Conservation (phyloP, 2,797 vertebrate genomes). For the Xenopus petersii region DNA sequence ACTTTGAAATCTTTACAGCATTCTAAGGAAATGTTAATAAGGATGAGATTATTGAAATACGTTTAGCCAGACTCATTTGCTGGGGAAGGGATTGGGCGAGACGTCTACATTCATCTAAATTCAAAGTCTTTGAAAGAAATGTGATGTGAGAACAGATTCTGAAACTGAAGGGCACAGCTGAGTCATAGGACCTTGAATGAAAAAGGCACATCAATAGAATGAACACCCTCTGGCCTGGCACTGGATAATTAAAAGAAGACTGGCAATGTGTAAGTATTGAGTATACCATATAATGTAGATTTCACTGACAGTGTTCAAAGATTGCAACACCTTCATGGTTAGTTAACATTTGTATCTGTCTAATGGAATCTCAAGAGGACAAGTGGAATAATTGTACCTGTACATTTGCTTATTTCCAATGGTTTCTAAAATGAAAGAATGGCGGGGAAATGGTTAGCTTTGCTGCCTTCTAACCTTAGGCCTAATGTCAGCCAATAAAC, state of each 20-base stretch:
- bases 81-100: background rate
- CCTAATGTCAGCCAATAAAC: too few relatives aligned
- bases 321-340: too few relatives aligned
- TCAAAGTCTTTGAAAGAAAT: constrained; percentile 7
- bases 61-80: background rate
- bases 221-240: background rate
- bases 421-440: too few relatives aligned
- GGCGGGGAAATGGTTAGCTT: too few relatives aligned
- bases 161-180: constrained; percentile 1
- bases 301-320: too few relatives aligned
- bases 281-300: too few relatives aligned
- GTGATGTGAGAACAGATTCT: background rate
- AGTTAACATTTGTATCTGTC: too few relatives aligned
- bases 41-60: constrained; percentile 16
- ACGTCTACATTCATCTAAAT: constrained; percentile 1
- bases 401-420: too few relatives aligned
- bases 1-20: constrained; percentile 12
- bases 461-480: too few relatives aligned
- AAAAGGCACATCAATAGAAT: background rate
- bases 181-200: background rate
- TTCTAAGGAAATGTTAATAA: constrained; percentile 19
- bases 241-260: background rate
- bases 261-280: background rate
- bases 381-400: too few relatives aligned
- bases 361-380: too few relatives aligned